Evolutionary conservation across 2,797 vertebrate species (phyloP).

Genomic region (Phrynocephalus guinanensis): DNA sequence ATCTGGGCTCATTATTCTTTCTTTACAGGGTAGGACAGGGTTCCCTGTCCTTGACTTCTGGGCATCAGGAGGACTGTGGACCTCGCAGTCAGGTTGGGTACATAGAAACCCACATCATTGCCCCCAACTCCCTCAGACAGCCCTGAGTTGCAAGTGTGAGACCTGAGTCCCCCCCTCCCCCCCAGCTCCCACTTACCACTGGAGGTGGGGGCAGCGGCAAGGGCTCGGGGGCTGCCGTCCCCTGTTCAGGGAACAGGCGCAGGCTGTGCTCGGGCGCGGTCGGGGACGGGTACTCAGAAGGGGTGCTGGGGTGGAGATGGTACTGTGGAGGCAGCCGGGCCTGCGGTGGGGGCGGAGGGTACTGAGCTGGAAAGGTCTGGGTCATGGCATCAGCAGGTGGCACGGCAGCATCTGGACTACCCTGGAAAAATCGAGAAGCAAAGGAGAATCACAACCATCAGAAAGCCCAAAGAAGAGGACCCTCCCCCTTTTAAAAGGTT

Average conservation of each 20-base stretch:
- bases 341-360: slow-evolving; percentile 45
- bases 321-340: slow-evolving; percentile 36
- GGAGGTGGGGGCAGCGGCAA: slow-evolving; percentile 43
- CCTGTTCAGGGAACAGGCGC: slow-evolving; percentile 30
- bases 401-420: slow-evolving; percentile 36
- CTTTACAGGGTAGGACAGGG: neutral
- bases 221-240: neutral
- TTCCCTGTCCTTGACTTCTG: neutral
- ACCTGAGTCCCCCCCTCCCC: neutral
- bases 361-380: slow-evolving; percentile 45
- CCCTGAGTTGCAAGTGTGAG: no score
- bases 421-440: neutral
- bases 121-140: neutral
- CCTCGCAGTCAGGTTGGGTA: no score
- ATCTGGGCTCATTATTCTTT: neutral
- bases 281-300: slow-evolving; percentile 30
- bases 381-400: slow-evolving; percentile 44
- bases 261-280: slow-evolving; percentile 22
- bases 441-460: neutral
- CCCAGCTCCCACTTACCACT: slow-evolving; percentile 24
- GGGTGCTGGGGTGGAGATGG: slow-evolving; percentile 25
- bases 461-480: neutral
- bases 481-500: neutral
- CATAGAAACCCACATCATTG: no score
- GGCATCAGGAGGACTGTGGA: neutral